Conservation (phyloP, 2,797 vertebrate genomes). For the Austrolebias charrua region DNA sequence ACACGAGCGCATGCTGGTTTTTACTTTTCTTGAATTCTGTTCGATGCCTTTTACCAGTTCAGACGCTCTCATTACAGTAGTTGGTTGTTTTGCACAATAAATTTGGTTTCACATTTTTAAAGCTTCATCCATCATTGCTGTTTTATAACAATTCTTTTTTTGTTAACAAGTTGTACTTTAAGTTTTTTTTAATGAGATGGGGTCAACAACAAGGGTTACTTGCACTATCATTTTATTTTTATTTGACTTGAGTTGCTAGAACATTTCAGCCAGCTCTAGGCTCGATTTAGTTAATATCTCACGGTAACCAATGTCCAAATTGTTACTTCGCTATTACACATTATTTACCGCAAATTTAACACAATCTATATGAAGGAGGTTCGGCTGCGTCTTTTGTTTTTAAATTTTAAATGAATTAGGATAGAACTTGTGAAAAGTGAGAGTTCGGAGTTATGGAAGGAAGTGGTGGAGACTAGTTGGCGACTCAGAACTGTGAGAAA, state of each 20-base stretch:
- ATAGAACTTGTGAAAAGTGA: no score
- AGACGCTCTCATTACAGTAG: no score
- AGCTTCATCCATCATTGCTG: constrained; percentile 18
- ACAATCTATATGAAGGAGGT: no score
- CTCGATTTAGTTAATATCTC: not conserved
- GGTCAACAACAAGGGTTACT: constrained; percentile 3
- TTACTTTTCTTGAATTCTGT: not conserved
- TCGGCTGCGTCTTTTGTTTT: no score
- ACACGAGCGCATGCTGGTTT: constrained; percentile 27
- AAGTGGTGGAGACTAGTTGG: no score
- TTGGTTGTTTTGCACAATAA: constrained; percentile 32
- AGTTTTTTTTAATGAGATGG: not conserved
- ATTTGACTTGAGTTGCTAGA: not conserved
- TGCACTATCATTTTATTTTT: not conserved
- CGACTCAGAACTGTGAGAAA: no score
- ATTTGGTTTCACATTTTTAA: constrained; percentile 10
- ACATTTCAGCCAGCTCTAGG: constrained; percentile 19
- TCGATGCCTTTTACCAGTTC: constrained; percentile 37
- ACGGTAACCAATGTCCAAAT: not conserved
- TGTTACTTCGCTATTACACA: not conserved
- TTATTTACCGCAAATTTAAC: not conserved
- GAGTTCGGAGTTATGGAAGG: no score
- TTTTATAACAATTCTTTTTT: constrained; percentile 17
- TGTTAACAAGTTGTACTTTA: constrained; percentile 15
- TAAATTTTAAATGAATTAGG: no score